These are phyloP conservation scores for Mallotus villosus DNA, from an alignment of 2,797 vertebrate species.

Conservation along the genomic window DNA sequence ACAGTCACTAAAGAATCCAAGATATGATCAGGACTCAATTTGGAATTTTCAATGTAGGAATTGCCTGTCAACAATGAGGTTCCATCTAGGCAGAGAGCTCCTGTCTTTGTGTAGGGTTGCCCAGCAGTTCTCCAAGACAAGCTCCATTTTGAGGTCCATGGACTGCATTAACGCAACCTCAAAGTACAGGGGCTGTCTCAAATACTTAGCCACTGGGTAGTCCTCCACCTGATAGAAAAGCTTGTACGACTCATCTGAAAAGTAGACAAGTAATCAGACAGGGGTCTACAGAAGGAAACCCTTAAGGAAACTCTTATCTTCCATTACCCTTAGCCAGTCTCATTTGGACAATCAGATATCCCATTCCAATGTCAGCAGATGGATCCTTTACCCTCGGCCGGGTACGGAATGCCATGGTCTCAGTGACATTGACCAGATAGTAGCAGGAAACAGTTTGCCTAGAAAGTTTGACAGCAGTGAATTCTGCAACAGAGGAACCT, in stretches of 20 bases:
- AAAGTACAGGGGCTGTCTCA: constrained; percentile 72
- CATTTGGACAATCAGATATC: constrained; percentile 67
- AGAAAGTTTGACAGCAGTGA: neutral
- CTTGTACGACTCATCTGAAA: constrained; percentile 61
- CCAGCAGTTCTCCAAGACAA: constrained; percentile 77
- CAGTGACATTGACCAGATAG: constrained; percentile 61
- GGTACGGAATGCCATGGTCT: constrained; percentile 50
- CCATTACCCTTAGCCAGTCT: constrained; percentile 63
- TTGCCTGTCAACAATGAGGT: constrained; percentile 73
- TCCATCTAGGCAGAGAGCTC: constrained; percentile 70
- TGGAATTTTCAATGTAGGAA: neutral
- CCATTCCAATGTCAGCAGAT: constrained; percentile 59
- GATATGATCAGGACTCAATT: neutral
- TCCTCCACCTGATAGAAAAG: constrained; percentile 61
- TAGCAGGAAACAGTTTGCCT: constrained; percentile 73
- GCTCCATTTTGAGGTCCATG: constrained; percentile 62
- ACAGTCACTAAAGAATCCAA: neutral
- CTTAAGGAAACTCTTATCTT: no score
- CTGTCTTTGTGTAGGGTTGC: constrained; percentile 61
- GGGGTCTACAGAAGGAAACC: neutral
- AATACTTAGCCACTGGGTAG: constrained; percentile 66
- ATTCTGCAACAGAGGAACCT: neutral
- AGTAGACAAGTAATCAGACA: neutral
- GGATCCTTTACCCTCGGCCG: constrained; percentile 38
- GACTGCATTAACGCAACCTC: constrained; percentile 69